Base-by-base conservation (phyloP, 2,797 vertebrate genomes). In the Sebastolobus alascanus region DNA sequence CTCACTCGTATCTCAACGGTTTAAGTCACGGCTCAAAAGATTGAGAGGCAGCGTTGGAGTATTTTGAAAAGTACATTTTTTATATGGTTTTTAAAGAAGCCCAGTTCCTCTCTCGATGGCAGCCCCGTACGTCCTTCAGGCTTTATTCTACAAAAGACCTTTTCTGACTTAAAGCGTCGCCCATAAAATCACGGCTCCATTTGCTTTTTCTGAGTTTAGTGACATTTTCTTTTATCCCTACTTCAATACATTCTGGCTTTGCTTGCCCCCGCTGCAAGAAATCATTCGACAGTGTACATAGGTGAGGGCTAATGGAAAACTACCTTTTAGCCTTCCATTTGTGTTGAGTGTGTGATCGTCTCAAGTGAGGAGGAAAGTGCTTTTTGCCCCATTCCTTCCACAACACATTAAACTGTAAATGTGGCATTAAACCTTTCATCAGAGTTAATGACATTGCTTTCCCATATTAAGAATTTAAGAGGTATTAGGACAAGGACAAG, bases 391-490 rank as follows among this genome's bases (percentile, higher is more conserved):
- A 29, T 79, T 83, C 54, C 58, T 52, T 84, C 77, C 65, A 82
- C 80, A 89, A 86, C 64, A 80, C 77, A 87, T 93, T 92, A 89
- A 82, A 87, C 84, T 89, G 77, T 90, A 89, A 94, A 90, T 87
- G 84, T 89, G 82, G 77, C 70, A 61, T 91, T 89, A 84, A 88
- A 89, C 86, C 85, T 91, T 91, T 87, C 77, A 88, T 82, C 69
- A 74, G 33, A 86, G 79, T 88, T 90, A 94, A 92, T 89, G 80
- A 69, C 71, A 69, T 71, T 64, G 68, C 73, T 82, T 83, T 73
- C 60, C 56, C 70, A 82, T 84, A 84, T 87, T 86, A 79, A 71
- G 78, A 84, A 83, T 86, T 92, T 73, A 92, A 85, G 80, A 90
- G 90, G 72, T 80, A 76, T 83, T 89, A 78, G 75, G 75, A 91